A percentile compares a stretch with the other conserved stretches of the same genome.
phyloP scores from a whole-genome alignment of 2,797 vertebrate species.

The Tinamus major region DNA sequence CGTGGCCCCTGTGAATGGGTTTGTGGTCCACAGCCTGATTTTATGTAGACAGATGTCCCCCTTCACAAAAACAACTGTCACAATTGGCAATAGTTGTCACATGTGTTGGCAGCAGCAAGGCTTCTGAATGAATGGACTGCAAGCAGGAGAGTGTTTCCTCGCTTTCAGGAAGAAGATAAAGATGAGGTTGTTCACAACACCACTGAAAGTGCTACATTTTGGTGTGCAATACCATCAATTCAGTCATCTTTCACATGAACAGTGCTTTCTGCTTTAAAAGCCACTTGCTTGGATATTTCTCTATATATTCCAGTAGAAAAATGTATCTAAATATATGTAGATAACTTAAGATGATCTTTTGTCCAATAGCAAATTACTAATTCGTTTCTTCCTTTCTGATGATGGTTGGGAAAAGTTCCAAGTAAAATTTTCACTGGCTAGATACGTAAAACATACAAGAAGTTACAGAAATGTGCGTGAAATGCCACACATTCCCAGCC shows the following conservation, averaged over 20 bases:
- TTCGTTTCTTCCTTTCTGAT: not conserved
- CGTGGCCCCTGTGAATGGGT: conserved; percentile 41
- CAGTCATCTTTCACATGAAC: not conserved
- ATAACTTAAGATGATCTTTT: not conserved
- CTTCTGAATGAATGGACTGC: not conserved
- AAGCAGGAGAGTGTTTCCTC: not conserved
- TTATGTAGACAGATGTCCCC: conserved; percentile 63
- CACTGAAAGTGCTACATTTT: not conserved
- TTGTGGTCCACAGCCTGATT: conserved; percentile 40
- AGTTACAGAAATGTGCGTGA: not conserved
- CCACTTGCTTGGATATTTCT: not conserved
- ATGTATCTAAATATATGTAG: not conserved
- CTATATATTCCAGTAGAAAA: not conserved
- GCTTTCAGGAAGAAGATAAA: not conserved
- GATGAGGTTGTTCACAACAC: not conserved
- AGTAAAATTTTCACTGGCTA: conserved; percentile 4
- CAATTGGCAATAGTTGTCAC: conserved; percentile 43
- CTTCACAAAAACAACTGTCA: conserved; percentile 67
- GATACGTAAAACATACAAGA: not conserved
- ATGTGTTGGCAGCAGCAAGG: not conserved
- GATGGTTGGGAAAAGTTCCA: not conserved
- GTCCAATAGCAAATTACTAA: not conserved
- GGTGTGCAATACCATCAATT: rapidly evolving
- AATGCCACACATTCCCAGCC: not conserved
- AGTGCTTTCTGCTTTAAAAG: not conserved